These are phyloP conservation scores for Epinotia nisella DNA, from an alignment of 2,888 invertebrate genomes.

Conservation along the genomic window DNA sequence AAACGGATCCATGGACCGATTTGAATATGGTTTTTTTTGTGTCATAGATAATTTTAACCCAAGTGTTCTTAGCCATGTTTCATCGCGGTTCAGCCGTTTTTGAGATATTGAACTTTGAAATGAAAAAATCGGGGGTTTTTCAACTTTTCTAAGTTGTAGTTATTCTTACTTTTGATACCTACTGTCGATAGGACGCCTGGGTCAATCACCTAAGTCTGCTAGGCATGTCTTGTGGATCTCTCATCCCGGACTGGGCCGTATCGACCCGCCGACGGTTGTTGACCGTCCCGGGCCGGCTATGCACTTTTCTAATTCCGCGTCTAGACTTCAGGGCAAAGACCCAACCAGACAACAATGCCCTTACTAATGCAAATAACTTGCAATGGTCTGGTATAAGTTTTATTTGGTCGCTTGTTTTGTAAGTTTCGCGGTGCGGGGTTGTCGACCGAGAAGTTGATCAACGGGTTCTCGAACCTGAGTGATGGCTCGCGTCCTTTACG, in stretches of 20 bases:
- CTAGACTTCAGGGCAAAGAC: slow-evolving; percentile 64
- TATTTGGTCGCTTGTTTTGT: slow-evolving; percentile 31
- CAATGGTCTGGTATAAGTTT: slow-evolving; percentile 14
- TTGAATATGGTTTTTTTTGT: too few relatives aligned
- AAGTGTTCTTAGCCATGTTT: too few relatives aligned
- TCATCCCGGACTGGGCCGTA: slow-evolving; percentile 14
- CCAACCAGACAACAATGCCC: slow-evolving; percentile 48
- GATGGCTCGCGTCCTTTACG: slow-evolving; percentile 28
- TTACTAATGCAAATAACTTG: slow-evolving; percentile 30
- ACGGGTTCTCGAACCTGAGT: slow-evolving; percentile 36
- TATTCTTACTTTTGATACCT: too few relatives aligned
- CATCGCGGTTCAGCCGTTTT: too few relatives aligned
- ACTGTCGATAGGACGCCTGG: not conserved
- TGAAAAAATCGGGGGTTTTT: too few relatives aligned
- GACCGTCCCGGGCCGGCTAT: slow-evolving; percentile 36
- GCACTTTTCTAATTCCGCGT: slow-evolving; percentile 58
- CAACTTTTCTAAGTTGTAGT: too few relatives aligned
- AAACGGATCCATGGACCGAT: too few relatives aligned
- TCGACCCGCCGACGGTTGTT: slow-evolving; percentile 32
- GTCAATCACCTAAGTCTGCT: not conserved
- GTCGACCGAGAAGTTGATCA: slow-evolving; percentile 57
- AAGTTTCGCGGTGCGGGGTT: slow-evolving; percentile 49
- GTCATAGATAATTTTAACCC: too few relatives aligned
- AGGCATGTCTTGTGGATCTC: not conserved
- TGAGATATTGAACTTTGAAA: too few relatives aligned